phyloP scores from a whole-genome alignment of 2,888 invertebrate species.

The Ichneumoninae sp. region DNA sequence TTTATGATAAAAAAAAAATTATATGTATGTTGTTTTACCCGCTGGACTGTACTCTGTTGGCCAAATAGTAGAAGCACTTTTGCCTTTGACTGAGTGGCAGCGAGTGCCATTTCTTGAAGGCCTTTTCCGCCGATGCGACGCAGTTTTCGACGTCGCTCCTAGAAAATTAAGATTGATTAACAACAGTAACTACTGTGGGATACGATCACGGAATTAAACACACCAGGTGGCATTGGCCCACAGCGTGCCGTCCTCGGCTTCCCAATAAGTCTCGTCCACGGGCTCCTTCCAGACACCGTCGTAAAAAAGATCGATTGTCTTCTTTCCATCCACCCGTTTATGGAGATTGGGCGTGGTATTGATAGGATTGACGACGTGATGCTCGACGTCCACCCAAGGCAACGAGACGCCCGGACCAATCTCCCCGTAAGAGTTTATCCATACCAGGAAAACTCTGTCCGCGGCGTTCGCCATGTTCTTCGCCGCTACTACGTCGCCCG shows the following conservation, averaged over 20 bases:
- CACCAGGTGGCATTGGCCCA: slow-evolving; percentile 60
- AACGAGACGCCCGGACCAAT: slow-evolving; percentile 63
- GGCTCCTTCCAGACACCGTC: slow-evolving; percentile 68
- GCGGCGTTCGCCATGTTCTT: slow-evolving; percentile 59
- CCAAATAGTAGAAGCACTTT: slow-evolving; percentile 60
- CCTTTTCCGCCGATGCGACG: slow-evolving; percentile 55
- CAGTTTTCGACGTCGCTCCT: slow-evolving; percentile 66
- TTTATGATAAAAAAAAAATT: not conserved
- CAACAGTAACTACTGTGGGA: not conserved
- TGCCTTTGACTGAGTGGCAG: slow-evolving; percentile 59
- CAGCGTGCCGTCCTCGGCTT: slow-evolving; percentile 37
- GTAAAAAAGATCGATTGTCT: slow-evolving; percentile 64
- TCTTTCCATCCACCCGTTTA: slow-evolving; percentile 41
- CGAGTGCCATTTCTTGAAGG: slow-evolving; percentile 59
- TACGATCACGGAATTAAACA: not conserved
- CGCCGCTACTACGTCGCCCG: slow-evolving; percentile 61
- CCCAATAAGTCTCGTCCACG: slow-evolving; percentile 54
- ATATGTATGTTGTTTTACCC: slow-evolving; percentile 44
- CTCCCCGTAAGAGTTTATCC: slow-evolving; percentile 68
- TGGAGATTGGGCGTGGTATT: slow-evolving; percentile 18
- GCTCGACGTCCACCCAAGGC: slow-evolving; percentile 59
- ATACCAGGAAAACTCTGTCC: slow-evolving; percentile 54
- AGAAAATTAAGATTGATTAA: slow-evolving; percentile 20
- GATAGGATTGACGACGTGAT: slow-evolving; percentile 46
- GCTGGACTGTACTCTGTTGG: slow-evolving; percentile 59